A percentile compares a stretch with the other conserved stretches of the same genome.
These are phyloP conservation scores for Bombus sibiricus DNA, from an alignment of 1,140 invertebrate genomes.

Conservation along the genomic window DNA sequence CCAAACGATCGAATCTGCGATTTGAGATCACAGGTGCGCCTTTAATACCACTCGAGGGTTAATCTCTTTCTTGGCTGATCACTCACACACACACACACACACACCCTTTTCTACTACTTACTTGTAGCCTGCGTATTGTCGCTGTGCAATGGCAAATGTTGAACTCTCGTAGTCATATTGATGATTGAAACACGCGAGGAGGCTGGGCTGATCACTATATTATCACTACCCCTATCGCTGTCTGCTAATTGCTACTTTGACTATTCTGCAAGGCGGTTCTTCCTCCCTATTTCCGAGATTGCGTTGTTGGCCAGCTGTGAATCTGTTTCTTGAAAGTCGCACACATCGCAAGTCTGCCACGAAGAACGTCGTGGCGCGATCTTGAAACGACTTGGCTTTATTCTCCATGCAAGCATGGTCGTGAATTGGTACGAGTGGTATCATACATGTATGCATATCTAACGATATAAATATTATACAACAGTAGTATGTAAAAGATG, in stretches of 20 bases:
- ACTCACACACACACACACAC: background rate
- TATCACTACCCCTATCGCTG: constrained; percentile 37
- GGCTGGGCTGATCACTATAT: constrained; percentile 29
- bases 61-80: constrained; percentile 37
- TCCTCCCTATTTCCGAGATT: constrained; percentile 23
- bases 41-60: constrained; percentile 54
- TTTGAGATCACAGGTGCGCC: background rate
- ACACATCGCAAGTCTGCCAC: background rate
- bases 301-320: constrained; percentile 28
- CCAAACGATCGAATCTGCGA: background rate
- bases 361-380: constrained; percentile 14
- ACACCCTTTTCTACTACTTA: constrained; percentile 9
- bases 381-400: constrained; percentile 27
- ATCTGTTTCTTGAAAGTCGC: constrained; percentile 34
- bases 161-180: constrained; percentile 39
- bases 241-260: constrained; percentile 43
- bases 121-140: constrained; percentile 48
- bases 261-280: constrained; percentile 9
- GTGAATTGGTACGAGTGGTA: background rate
- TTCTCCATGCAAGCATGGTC: background rate
- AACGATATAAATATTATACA: background rate
- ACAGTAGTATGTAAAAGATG: background rate
- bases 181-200: constrained; percentile 43
- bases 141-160: constrained; percentile 55
- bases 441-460: background rate